Evolutionary conservation across 2,888 invertebrate species (phyloP).

Genomic region (Uropetala carovei): DNA sequence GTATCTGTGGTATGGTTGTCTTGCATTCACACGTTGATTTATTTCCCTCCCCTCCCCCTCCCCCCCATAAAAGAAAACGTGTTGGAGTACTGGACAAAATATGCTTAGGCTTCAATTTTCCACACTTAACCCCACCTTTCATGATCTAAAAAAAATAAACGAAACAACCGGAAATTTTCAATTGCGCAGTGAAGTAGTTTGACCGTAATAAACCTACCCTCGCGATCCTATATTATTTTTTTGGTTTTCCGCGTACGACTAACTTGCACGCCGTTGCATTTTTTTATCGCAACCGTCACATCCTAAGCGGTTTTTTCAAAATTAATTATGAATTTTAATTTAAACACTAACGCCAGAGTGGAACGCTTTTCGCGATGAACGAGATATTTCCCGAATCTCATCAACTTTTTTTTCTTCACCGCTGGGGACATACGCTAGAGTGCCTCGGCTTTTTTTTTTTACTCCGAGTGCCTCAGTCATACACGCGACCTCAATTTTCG

Average conservation of each 20-base stretch:
- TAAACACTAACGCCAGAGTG: not conserved
- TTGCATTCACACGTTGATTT: no score
- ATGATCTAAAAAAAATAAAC: not conserved
- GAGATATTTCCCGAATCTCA: not conserved
- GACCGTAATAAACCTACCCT: not conserved
- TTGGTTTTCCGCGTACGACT: not conserved
- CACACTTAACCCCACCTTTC: not conserved
- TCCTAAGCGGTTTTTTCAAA: constrained; percentile 3
- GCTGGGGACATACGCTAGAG: no score
- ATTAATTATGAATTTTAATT: not conserved
- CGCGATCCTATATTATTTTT: not conserved
- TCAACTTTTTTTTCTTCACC: no score
- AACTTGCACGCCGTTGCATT: not conserved
- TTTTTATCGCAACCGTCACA: not conserved
- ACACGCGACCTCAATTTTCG: no score
- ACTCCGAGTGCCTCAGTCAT: no score
- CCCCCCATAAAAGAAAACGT: no score
- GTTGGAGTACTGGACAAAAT: not conserved
- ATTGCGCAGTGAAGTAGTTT: not conserved
- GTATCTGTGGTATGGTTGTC: no score
- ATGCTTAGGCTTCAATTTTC: not conserved
- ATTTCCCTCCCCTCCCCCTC: no score
- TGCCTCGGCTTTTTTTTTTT: no score
- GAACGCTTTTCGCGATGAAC: not conserved
- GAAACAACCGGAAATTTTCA: not conserved